Evolutionary conservation across 2,797 vertebrate species (phyloP), one percentile per base, ranked within the genome.

Genomic region (Antrozous pallidus): DNA sequence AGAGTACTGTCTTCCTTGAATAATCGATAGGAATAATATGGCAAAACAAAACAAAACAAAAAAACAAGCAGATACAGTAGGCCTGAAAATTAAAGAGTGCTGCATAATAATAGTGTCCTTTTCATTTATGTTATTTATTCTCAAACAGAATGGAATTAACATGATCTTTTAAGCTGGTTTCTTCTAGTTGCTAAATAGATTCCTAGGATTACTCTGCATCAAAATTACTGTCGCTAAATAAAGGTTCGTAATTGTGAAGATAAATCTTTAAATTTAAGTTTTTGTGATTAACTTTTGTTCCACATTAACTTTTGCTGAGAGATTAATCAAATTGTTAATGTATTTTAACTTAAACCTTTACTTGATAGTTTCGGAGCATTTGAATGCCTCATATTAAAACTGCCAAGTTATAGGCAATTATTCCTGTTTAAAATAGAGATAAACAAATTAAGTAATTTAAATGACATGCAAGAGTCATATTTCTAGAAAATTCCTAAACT

Each of bases 101-200:
- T 88, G 6, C 40, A 88, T 74, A 90, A 74, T 63, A 93, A 91
- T 82, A 84, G 56, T 56, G 12, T 26, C 54, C 84, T 49, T 86
- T 13, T 56, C 90, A 90, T 61, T 81, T 81, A 18, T 78, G 88
- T 79, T 92, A 88, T 93, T 93, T 65, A 84, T 78, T 51, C 51
- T 90, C 65, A 78, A 81, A 79, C 7, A 85, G 31, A 94, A 88
- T 81, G 26, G 26, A 79, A 90, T 65, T 78, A 79, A 22, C 8
- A 26, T 82, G 84, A 45, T 79, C 47, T 36, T 36, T 85, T 71
- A 95, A 91, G 91, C 74, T 73, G 4, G 8, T 67, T 91, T 93
- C n/a, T 78, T 78, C 16, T 79, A 38, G 58, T 63, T 93, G 78
- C 56, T 78, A 95, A 94, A 81, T 91, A 42, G 31, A 82, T 81